Base-by-base conservation (phyloP, 2,888 invertebrate species). In the Nysson spinosus region DNA sequence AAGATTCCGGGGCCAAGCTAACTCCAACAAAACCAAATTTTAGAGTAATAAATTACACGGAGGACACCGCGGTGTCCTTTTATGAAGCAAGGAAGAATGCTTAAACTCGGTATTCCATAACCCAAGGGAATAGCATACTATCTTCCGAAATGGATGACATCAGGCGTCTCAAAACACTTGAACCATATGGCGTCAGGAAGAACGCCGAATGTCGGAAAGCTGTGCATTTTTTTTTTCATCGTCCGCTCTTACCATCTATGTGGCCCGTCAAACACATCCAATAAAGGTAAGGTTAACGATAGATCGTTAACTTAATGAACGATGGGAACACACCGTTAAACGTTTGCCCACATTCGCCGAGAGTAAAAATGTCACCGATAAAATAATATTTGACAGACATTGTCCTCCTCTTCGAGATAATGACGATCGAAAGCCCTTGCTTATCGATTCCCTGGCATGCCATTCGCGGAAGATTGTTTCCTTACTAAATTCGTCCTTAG, bases 291-390 rank as follows among this genome's bases (percentile, higher is more conserved):
- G 79, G 75, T 82, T 83, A 82, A 83, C 79, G 82, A 83, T 72
- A 74, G 78, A 80, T 83, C 83, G 81, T 83, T 83, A 83, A 82
- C 79, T 80, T 81, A 83, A 83, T 83, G 81, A 83, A 83, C 82
- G 82, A 82, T 79, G 73, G 74, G 71, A 76, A 79, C 77, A 80
- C 72, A 76, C 72, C 72, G 78, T 78, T 76, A 75, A 79, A 80
- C 70, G 46, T 34, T 28, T 60, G 55, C 63, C 57, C 68, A 70
- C 69, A 70, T 69, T 62, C 62, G 58, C 42, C 40, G 17, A 9
- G 60, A 56, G 69, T 71, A 74, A 75, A 75, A 77, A 66, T 47
- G 70, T 46, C 63, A 49, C 46, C 57, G 57, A 24, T 66, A 68
- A 65, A 75, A 69, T 56, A 61, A 64, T 57, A 65, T 63, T 69